A percentile compares a stretch with the other conserved stretches of the same genome.
Evolutionary conservation across 1,140 invertebrate species (phyloP).

Genomic region (Euwallacea similis): DNA sequence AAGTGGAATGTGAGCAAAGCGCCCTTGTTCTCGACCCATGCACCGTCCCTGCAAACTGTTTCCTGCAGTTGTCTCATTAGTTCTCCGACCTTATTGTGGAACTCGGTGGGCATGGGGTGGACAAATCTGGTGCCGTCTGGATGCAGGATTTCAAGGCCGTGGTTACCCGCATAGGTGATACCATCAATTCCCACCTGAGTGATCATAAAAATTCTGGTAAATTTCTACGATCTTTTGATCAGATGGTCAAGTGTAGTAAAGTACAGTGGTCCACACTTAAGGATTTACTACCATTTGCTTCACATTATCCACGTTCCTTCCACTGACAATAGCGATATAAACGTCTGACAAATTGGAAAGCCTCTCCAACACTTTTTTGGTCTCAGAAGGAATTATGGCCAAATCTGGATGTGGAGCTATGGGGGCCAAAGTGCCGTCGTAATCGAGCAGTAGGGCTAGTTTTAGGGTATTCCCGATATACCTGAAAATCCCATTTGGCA

Average conservation of each 20-base stretch:
- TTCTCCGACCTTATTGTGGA: slow-evolving; percentile 77
- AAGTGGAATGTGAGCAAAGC: slow-evolving; percentile 86
- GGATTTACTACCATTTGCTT: slow-evolving; percentile 71
- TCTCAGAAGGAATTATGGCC: slow-evolving; percentile 80
- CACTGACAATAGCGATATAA: slow-evolving; percentile 86
- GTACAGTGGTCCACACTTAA: neutral
- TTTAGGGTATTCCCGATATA: slow-evolving; percentile 86
- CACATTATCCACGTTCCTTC: slow-evolving; percentile 83
- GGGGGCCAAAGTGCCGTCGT: slow-evolving; percentile 86
- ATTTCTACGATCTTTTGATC: too few relatives aligned
- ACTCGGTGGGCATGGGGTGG: slow-evolving; percentile 85
- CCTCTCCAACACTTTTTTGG: slow-evolving; percentile 80
- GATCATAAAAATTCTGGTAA: too few relatives aligned
- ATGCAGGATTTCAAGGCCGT: slow-evolving; percentile 86
- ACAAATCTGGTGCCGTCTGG: slow-evolving; percentile 89
- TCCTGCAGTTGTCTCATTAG: slow-evolving; percentile 80
- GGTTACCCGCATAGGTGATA: slow-evolving; percentile 89
- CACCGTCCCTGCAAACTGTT: slow-evolving; percentile 78
- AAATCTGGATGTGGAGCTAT: slow-evolving; percentile 88
- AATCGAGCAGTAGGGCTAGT: slow-evolving; percentile 81
- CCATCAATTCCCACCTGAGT: slow-evolving; percentile 78
- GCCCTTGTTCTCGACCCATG: slow-evolving; percentile 92
- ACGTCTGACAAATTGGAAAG: slow-evolving; percentile 85
- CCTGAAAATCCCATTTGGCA: slow-evolving; percentile 55
- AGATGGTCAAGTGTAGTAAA: neutral